These are phyloP conservation scores for Brachyistius frenatus DNA, from an alignment of 2,113 vertebrate genomes.

Conservation along the genomic window DNA sequence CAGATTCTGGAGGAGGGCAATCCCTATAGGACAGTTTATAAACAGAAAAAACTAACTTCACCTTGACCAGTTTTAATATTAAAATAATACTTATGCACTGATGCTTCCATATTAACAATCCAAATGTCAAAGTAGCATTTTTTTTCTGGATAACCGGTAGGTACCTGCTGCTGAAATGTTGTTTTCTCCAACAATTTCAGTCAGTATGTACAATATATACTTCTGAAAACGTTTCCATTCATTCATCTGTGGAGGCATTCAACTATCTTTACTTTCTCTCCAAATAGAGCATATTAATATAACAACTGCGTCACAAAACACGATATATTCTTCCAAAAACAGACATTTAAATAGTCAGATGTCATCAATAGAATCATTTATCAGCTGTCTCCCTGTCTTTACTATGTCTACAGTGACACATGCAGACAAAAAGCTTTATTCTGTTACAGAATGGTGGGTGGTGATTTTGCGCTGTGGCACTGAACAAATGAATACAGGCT, in stretches of 20 bases:
- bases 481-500: slow-evolving; percentile 68
- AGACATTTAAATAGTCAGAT: slow-evolving; percentile 61
- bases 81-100: background rate
- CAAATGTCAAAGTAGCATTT: background rate
- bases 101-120: background rate
- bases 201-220: background rate
- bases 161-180: background rate
- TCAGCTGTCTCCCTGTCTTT: slow-evolving; percentile 60
- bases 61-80: slow-evolving; percentile 9
- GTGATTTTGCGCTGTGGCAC: slow-evolving; percentile 57
- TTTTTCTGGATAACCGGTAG: slow-evolving; percentile 1
- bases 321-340: slow-evolving; percentile 25
- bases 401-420: slow-evolving; percentile 66
- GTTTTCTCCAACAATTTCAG: background rate
- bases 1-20: slow-evolving; percentile 4
- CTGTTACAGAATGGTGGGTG: slow-evolving; percentile 66
- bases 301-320: slow-evolving; percentile 49
- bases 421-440: slow-evolving; percentile 68
- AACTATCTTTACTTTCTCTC: slow-evolving; percentile 3
- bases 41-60: background rate
- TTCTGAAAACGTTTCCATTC: slow-evolving; percentile 8
- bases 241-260: slow-evolving; percentile 1
- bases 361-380: slow-evolving; percentile 57
- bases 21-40: background rate
- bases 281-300: slow-evolving; percentile 40